Evolutionary conservation across 2,888 invertebrate species (phyloP), one percentile per base, ranked within the genome.

Genomic region (Habrosyne pyritoides): DNA sequence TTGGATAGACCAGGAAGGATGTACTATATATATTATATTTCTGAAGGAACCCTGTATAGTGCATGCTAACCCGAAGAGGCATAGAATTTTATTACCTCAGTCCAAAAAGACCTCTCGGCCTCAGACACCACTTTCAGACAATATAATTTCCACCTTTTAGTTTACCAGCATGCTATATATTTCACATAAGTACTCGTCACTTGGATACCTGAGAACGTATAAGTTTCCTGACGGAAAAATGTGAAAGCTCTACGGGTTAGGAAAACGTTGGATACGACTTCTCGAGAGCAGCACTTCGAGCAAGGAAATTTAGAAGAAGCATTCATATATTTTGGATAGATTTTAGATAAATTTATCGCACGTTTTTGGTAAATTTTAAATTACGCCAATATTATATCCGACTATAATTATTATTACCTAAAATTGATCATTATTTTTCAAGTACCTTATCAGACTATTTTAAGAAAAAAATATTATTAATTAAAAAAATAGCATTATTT

Each of bases 221-320:
- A 53, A 57, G 52, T 54, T 57, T 33, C 51, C 46, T 22, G 52
- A 24, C 53, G 50, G 52, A 54, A 52, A 54, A 57, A 53, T 52
- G 48, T 10, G 21, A 53, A 12, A 36, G 12, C 53, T 33, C 53
- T 46, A 52, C 42, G 50, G 50, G 50, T 50, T 50, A 30, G n/a
- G 28, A 28, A 18, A 50, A 50, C 50, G n/a, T n/a, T 48, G 48
- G 48, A 48, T 48, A 24, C 22, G 48, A 24, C 48, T 48, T 24
- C 48, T n/a, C 48, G 14, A 48, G 48, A 24, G 48, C 48, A 24
- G 4, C n/a, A 26, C 21, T 2, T 14, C 26, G 8, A 48, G 48
- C 7, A 3, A 14, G 14, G 7, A 26, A n/a, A n/a, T 18, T 18
- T 18, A 5, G 42, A 42, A 18, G 42, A 42, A 42, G 42, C 42